Conservation (phyloP, 2,888 invertebrate species). For the Microlaimidae sp. region DNA sequence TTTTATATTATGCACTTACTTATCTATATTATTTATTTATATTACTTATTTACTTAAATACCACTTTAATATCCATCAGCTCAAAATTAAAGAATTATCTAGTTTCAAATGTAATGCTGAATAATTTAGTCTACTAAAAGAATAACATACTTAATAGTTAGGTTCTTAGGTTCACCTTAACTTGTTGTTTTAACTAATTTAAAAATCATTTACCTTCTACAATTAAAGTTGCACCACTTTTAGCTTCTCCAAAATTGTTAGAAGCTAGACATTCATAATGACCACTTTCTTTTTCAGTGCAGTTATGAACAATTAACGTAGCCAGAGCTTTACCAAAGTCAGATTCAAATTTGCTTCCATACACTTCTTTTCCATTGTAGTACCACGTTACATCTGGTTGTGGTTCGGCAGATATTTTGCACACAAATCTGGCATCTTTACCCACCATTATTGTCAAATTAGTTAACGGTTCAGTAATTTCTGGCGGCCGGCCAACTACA, state of each 20-base stretch:
- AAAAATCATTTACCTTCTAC: not conserved
- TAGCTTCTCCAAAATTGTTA: constrained; percentile 10
- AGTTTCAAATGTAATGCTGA: too few relatives aligned
- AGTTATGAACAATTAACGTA: constrained; percentile 21
- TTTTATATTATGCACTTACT: too few relatives aligned
- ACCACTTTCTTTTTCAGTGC: constrained; percentile 20
- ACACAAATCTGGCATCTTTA: not conserved
- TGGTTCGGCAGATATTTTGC: not conserved
- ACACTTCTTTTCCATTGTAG: not conserved
- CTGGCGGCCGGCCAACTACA: not conserved
- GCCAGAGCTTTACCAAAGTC: not conserved
- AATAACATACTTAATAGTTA: too few relatives aligned
- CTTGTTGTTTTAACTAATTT: not conserved
- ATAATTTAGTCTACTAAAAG: too few relatives aligned
- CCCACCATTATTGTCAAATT: not conserved
- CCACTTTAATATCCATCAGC: too few relatives aligned
- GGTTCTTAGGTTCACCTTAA: too few relatives aligned
- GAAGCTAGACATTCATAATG: constrained; percentile 19
- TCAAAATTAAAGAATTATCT: too few relatives aligned
- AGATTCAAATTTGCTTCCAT: not conserved
- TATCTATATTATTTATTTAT: too few relatives aligned
- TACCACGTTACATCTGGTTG: not conserved
- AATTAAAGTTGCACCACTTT: not conserved
- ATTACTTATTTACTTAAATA: too few relatives aligned
- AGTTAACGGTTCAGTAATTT: not conserved